Conservation (phyloP, 2,113 vertebrate genomes). For the Tiliqua scincoides region DNA sequence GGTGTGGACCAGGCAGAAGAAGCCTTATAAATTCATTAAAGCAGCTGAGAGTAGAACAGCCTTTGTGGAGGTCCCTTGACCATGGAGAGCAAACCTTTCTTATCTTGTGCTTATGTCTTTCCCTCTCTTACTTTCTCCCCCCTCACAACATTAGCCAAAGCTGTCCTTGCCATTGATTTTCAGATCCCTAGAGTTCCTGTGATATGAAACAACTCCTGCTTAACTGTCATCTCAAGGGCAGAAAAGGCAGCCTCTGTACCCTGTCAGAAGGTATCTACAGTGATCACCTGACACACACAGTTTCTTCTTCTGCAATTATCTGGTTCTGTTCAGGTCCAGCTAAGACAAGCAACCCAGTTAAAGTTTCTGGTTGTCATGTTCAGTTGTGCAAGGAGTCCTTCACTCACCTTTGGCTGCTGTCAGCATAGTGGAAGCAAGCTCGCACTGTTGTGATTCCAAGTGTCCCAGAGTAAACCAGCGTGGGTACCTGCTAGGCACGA, state of each 20-base stretch:
- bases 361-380: neutral
- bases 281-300: neutral
- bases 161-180: neutral
- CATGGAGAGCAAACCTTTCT: neutral
- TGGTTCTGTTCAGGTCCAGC: no score
- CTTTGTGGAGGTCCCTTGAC: neutral
- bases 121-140: neutral
- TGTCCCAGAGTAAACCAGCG: constrained; percentile 99
- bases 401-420: constrained; percentile 91
- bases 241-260: neutral
- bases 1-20: neutral
- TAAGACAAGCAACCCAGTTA: neutral
- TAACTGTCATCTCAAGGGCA: neutral
- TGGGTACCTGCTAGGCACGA: constrained; percentile 94
- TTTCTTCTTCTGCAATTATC: neutral
- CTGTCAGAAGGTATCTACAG: neutral
- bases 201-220: neutral
- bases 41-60: neutral
- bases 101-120: neutral
- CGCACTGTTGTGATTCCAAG: constrained; percentile 98
- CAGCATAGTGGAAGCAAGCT: constrained; percentile 98
- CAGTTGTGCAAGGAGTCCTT: neutral
- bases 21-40: neutral
- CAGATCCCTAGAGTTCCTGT: neutral
- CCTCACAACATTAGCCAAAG: neutral